phyloP scores from a whole-genome alignment of 2,888 invertebrate genomes.

The Escarpia spicata region DNA sequence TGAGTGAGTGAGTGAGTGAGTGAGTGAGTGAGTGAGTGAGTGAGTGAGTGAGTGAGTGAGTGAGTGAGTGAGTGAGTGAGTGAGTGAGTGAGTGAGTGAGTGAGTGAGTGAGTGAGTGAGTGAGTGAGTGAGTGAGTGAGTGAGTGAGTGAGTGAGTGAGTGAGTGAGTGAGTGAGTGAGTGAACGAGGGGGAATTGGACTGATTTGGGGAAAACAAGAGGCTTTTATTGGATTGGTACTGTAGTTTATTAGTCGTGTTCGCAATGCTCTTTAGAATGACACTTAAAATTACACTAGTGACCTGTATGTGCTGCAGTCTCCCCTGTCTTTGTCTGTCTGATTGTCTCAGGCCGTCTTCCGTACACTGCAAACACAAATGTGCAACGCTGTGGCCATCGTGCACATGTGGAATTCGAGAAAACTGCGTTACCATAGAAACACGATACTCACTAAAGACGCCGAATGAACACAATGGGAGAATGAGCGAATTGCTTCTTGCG shows the following conservation, averaged over 20 bases:
- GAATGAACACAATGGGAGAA: background rate
- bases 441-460: background rate
- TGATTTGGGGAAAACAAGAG: background rate
- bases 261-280: background rate
- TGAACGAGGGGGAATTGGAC: background rate
- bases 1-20: background rate
- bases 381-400: background rate
- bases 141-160: background rate
- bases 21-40: background rate
- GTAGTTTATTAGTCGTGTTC: background rate
- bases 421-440: background rate
- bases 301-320: background rate
- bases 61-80: conserved; percentile 25
- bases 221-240: background rate
- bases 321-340: background rate
- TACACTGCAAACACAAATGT: background rate
- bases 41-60: conserved; percentile 24
- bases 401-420: background rate
- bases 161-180: background rate
- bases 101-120: conserved; percentile 20
- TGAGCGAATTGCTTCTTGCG: background rate
- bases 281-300: background rate
- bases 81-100: conserved; percentile 23
- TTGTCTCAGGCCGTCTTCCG: background rate
- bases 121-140: background rate